Evolutionary conservation across 1,140 invertebrate species (phyloP), one percentile per base, ranked within the genome.

Genomic region (Tribolium madens): DNA sequence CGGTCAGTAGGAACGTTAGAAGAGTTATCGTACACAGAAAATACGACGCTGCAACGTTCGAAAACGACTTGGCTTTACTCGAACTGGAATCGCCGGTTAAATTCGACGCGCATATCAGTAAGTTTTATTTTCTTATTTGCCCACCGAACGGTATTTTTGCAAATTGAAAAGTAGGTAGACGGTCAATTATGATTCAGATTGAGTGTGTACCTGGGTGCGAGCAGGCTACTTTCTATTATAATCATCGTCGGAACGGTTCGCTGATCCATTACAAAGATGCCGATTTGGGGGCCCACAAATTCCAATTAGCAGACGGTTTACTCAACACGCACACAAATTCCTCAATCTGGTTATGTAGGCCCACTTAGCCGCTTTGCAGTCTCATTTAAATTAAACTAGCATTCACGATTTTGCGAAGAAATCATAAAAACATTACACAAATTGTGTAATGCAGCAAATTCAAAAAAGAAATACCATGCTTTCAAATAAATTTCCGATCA

Each of bases 31-130:
- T 97, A 0, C 95, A 98, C 83, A 87, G 94, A 0, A 92, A 94
- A 77, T 98, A 97, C 85, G 94, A 97, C 86, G 91, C 95, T 0
- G 92, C 93, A 1, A 97, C 95, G 0, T 97, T 97, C 81, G 95
- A 96, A 83, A 97, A 97, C 82, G 96, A 97, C 84, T 88, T 97
- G 77, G 96, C 95, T 0, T 84, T 97, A 5, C 83, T 97, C 42
- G 95, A 97, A 84, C 83, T 97, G 76, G 96, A 97, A 76, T 89
- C 91, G 13, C 91, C 95, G 0, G 88, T 97, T n/a, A 90, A 92
- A 75, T 96, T 94, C 82, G 94, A 96, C 82, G 89, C 92, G 2
- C 95, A 97, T 84, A 96, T 97, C 76, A 88, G 91, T 92, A 84
- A 88, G 87, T 83, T 64, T 64, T 26, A 14, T 36, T 74, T 53